These are phyloP conservation scores for Trididemnum clinides DNA, from an alignment of 23 tunicate genomes.

Conservation along the genomic window DNA sequence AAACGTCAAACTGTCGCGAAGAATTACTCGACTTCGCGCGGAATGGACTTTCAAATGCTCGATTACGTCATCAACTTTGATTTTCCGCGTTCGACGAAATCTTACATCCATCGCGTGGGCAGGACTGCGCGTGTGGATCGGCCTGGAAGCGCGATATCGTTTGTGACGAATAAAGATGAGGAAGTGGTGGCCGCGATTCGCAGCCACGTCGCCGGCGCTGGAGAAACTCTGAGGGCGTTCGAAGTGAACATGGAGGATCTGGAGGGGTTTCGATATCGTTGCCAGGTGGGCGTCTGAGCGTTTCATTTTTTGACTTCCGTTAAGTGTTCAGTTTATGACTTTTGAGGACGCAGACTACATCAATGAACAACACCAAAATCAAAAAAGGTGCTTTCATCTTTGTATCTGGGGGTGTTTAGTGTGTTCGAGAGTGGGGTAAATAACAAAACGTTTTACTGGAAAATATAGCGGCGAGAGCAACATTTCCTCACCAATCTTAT, in stretches of 20 bases:
- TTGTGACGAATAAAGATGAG: constrained; percentile 68
- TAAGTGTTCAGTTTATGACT: no score
- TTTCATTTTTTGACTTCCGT: neutral
- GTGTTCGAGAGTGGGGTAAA: no score
- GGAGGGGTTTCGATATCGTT: constrained; percentile 83
- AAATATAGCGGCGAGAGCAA: no score
- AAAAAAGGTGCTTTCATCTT: no score
- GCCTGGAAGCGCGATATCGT: constrained; percentile 80
- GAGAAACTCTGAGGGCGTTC: constrained; percentile 59
- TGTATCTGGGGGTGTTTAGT: no score
- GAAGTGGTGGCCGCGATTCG: constrained; percentile 52
- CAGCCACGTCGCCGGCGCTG: constrained; percentile 29
- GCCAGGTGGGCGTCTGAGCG: constrained; percentile 46
- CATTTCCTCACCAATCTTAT: no score
- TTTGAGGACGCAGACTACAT: no score
- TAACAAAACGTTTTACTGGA: no score
- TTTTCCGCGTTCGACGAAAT: constrained; percentile 51
- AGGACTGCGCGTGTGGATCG: constrained; percentile 85
- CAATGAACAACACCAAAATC: no score
- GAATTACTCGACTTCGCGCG: constrained; percentile 78
- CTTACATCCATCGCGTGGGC: constrained; percentile 89
- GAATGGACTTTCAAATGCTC: constrained; percentile 87
- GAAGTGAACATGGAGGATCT: constrained; percentile 84
- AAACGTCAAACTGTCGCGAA: constrained; percentile 39
- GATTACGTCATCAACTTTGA: constrained; percentile 87